A percentile compares a stretch with the other conserved stretches of the same genome.
Conservation (phyloP, 92 coral and sea anemone species). For the Heliopora coerulea region DNA sequence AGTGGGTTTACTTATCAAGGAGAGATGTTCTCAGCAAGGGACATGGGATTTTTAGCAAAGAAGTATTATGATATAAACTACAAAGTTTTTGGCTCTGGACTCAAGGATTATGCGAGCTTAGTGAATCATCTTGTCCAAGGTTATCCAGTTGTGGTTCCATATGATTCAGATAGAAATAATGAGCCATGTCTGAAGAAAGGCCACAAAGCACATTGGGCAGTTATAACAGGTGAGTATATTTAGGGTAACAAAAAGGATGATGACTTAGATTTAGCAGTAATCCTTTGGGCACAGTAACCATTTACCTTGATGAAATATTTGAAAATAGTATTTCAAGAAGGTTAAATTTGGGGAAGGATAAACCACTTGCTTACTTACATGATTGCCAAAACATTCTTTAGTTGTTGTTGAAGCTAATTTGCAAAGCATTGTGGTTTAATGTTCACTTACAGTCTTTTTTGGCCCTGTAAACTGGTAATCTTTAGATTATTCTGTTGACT, state of each 20-base stretch:
- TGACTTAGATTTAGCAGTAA: too few species aligned
- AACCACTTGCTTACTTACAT: too few species aligned
- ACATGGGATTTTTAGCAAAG: slow-evolving; percentile 65
- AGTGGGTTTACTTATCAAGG: slow-evolving; percentile 71
- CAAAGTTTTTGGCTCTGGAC: slow-evolving; percentile 48
- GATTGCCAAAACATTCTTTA: too few species aligned
- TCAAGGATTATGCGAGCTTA: slow-evolving; percentile 48
- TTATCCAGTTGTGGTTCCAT: slow-evolving; percentile 77
- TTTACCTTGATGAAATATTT: too few species aligned
- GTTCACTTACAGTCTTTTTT: too few species aligned
- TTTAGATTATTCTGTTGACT: too few species aligned
- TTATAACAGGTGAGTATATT: slow-evolving; percentile 70
- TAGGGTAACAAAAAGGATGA: not conserved
- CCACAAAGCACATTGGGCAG: slow-evolving; percentile 93
- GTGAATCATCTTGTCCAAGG: slow-evolving; percentile 63
- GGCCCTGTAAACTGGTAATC: too few species aligned
- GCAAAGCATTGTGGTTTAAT: too few species aligned
- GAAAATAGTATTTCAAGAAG: too few species aligned
- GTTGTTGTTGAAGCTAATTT: too few species aligned
- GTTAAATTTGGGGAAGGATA: too few species aligned
- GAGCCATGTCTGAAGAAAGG: slow-evolving; percentile 82
- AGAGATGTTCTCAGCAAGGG: slow-evolving; percentile 83
- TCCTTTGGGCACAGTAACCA: too few species aligned
- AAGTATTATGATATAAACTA: slow-evolving; percentile 64
- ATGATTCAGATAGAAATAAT: slow-evolving; percentile 90